Base-by-base conservation (phyloP, 2,113 vertebrate genomes). In the Callopanchax toddi region DNA sequence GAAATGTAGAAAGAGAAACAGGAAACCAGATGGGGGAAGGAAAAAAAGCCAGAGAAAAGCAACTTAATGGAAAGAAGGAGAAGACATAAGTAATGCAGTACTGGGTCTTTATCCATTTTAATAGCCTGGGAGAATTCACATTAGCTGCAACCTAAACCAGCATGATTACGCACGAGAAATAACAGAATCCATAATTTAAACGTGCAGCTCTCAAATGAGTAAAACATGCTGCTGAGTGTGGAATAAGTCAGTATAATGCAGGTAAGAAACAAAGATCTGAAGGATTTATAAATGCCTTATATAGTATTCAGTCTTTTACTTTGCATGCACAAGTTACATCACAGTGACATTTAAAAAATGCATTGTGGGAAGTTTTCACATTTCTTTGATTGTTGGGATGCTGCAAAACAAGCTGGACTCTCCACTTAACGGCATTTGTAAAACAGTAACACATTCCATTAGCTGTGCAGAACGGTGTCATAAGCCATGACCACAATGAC, bases 101-200 rank as follows among this genome's bases (percentile, higher is more conserved):
- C 17, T n/a, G 36, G 13, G 52, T 68, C 69, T 80, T 81, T 73
- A 44, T 58, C 64, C 46, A 23, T 45, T 67, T 70, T 50, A 46
- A 26, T 15, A 37, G 32, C 66, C 32, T 20, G 39, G 25, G 49
- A 83, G 62, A 59, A 62, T 34, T 37, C 16, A 50, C 67, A 77
- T 82, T 51, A 81, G 79, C 37, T 62, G 79, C 79, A 76, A 86
- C 23, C 29, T 32, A 37, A 83, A 26, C 50, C 23, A 2, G 12
- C 39, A 40, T 25, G 20, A 48, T 43, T 62, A 63, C 39, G 46
- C n/a, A 36, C 39, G 67, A 65, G 48, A 23, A 64, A 67, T 59
- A 12, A 57, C 2, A 59, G 55, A 11, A 58, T 58, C 26, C 37
- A 18, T 40, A 42, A 63, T 23, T 49, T 23, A 32, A 65, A 53